phyloP scores from a whole-genome alignment of 1,140 invertebrate species.

The Panagrolaimus sp. region DNA sequence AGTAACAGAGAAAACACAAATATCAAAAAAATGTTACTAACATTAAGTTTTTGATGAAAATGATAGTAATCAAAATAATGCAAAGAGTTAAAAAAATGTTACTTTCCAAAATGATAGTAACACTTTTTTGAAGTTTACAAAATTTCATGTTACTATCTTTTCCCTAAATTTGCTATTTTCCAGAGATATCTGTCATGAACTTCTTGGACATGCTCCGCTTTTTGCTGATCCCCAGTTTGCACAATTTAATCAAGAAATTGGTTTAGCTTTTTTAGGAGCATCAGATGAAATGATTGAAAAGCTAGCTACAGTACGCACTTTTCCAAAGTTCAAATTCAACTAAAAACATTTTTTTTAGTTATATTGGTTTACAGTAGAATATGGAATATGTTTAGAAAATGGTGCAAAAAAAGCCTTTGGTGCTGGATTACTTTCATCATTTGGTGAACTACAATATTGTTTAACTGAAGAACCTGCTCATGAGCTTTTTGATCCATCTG shows the following conservation, averaged over 20 bases:
- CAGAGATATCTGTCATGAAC: conserved; percentile 91
- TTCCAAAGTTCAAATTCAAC: too few species aligned
- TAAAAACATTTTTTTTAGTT: conserved; percentile 68
- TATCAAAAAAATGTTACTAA: too few species aligned
- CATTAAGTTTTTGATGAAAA: too few species aligned
- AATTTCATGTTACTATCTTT: too few species aligned
- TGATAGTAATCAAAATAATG: too few species aligned
- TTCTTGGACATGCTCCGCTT: conserved; percentile 88
- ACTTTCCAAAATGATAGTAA: too few species aligned
- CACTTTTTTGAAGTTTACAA: too few species aligned
- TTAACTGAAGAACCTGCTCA: conserved; percentile 61
- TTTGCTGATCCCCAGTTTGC: conserved; percentile 90
- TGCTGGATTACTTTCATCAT: conserved; percentile 89
- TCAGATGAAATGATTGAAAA: conserved; percentile 83
- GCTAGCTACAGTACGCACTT: conserved; percentile 73
- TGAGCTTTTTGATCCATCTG: conserved; percentile 72
- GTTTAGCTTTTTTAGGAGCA: conserved; percentile 82
- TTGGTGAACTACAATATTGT: conserved; percentile 84
- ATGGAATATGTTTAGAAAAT: conserved; percentile 76
- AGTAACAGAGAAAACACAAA: too few species aligned
- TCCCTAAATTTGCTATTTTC: conserved; percentile 22
- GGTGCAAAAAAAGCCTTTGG: conserved; percentile 86
- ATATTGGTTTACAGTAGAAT: conserved; percentile 99
- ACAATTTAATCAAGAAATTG: conserved; percentile 92
- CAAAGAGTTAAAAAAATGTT: too few species aligned